phyloP scores from a whole-genome alignment of 2,888 invertebrate genomes.

The Idaea biselata region DNA sequence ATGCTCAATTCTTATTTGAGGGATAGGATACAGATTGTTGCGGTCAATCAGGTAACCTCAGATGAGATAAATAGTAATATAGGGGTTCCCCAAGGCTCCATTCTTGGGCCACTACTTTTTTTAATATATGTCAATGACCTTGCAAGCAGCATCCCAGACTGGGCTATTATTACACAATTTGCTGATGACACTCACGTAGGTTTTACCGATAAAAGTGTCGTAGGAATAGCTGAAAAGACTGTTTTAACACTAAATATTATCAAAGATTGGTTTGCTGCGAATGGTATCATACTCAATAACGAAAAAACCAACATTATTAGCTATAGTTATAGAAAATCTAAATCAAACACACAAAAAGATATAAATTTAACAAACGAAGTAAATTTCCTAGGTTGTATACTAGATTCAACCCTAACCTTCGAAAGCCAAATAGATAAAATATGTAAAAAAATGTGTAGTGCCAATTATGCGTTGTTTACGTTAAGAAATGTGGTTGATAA shows the following conservation, averaged over 20 bases:
- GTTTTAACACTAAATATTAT: not conserved
- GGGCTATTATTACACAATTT: not conserved
- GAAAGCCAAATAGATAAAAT: conserved; percentile 4
- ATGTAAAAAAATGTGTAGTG: conserved; percentile 2
- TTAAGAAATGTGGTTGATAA: conserved; percentile 1
- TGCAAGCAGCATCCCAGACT: not conserved
- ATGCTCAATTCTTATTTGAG: not conserved
- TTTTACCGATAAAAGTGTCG: not conserved
- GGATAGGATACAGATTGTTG: not conserved
- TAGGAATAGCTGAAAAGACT: not conserved
- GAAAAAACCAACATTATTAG: not conserved
- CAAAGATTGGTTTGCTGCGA: not conserved
- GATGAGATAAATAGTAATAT: not conserved
- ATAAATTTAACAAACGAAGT: not conserved
- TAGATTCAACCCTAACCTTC: not conserved
- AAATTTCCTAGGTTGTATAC: not conserved
- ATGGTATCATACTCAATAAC: not conserved
- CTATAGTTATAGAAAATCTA: not conserved
- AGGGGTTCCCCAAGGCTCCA: not conserved
- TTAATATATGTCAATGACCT: not conserved
- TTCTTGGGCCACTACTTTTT: not conserved
- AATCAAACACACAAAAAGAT: not conserved
- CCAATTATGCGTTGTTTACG: conserved; percentile 3
- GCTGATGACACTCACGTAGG: not conserved
- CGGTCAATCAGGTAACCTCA: not conserved